These are phyloP conservation scores for Rugalucina vietnamica DNA, from an alignment of 2,888 invertebrate species.

Conservation along the genomic window DNA sequence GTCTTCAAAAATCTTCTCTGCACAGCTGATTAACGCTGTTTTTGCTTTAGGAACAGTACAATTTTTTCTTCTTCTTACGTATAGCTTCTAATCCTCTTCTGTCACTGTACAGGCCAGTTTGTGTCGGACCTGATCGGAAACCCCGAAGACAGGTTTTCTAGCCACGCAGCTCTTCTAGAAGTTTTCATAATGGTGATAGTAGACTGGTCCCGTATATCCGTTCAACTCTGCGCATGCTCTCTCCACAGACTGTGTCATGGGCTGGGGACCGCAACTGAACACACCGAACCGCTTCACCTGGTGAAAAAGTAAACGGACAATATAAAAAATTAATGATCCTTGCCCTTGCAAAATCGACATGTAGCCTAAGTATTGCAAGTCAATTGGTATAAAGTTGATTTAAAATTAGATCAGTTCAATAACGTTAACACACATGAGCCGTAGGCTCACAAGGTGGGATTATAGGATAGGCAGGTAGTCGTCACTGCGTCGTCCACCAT, in stretches of 20 bases:
- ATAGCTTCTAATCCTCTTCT: too few relatives aligned
- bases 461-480: background rate
- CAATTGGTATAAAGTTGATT: background rate
- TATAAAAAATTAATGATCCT: background rate
- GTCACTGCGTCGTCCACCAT: background rate
- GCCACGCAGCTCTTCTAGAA: constrained; percentile 87
- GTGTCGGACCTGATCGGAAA: too few relatives aligned
- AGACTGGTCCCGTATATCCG: constrained; percentile 91
- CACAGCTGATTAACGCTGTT: too few relatives aligned
- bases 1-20: too few relatives aligned
- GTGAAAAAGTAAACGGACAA: constrained; percentile 12
- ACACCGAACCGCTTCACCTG: constrained; percentile 99
- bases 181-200: constrained; percentile 98
- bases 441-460: background rate
- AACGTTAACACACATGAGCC: too few relatives aligned
- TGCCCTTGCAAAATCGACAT: background rate
- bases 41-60: too few relatives aligned
- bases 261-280: constrained; percentile 98
- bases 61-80: too few relatives aligned
- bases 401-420: background rate
- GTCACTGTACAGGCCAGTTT: too few relatives aligned
- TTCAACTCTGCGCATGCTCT: constrained; percentile 98
- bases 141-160: too few relatives aligned
- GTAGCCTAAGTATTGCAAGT: background rate
- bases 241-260: constrained; percentile 98